Evolutionary conservation across 1,140 invertebrate genomes (phyloP).

Genomic region (Hyles euphorbiae): DNA sequence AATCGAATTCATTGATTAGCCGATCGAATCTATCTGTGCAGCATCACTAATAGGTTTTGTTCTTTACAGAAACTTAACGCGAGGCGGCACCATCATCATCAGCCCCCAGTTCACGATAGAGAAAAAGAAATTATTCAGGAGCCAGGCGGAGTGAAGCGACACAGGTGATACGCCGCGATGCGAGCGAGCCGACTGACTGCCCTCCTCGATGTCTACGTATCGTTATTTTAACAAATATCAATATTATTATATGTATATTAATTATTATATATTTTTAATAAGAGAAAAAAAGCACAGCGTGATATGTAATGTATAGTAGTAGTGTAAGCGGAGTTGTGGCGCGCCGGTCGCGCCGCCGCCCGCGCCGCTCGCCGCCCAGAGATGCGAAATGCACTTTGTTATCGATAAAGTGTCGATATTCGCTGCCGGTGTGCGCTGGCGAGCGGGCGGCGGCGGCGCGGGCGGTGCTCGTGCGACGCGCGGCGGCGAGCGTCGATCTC

Average conservation of each 20-base stretch:
- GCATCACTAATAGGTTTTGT: constrained; percentile 29
- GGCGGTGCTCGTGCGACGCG: constrained; percentile 25
- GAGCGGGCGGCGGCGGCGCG: constrained; percentile 16
- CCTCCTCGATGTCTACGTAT: constrained; percentile 70
- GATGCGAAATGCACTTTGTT: constrained; percentile 42
- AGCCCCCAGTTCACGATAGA: constrained; percentile 88
- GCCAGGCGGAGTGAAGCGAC: constrained; percentile 70
- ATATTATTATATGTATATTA: constrained; percentile 73
- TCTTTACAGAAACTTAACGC: constrained; percentile 84
- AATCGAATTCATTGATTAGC: not conserved
- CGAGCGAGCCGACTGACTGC: constrained; percentile 61
- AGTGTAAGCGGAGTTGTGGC: constrained; percentile 48
- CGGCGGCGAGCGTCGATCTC: constrained; percentile 38
- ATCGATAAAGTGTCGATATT: constrained; percentile 39
- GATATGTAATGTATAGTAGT: constrained; percentile 73
- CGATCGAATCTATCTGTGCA: constrained; percentile 1
- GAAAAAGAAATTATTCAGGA: constrained; percentile 91
- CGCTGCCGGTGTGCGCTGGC: constrained; percentile 13
- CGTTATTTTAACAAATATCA: constrained; percentile 74
- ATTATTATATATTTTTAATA: constrained; percentile 73
- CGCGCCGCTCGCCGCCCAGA: constrained; percentile 14
- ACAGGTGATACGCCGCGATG: constrained; percentile 38
- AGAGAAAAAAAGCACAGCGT: constrained; percentile 71
- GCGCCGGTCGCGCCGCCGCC: constrained; percentile 23
- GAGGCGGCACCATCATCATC: constrained; percentile 88